Base-by-base conservation (phyloP, 2,113 vertebrate species). In the Anhinga anhinga region DNA sequence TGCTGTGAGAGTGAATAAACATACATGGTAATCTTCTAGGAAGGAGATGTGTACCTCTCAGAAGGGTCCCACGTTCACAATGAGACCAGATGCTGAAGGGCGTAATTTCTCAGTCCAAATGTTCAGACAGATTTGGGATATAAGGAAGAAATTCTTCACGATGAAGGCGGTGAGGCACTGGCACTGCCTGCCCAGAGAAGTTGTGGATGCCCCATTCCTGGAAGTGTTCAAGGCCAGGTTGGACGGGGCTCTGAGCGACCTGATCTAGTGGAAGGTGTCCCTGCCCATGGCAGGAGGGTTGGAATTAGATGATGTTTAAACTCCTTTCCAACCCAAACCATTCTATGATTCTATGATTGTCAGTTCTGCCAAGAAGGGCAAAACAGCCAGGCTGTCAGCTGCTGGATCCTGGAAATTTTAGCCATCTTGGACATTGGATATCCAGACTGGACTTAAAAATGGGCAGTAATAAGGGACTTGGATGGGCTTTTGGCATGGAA, bases 1-100 rank as follows among this genome's bases (percentile, higher is more conserved):
- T 3, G 20, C 3, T 58, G n/a, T 59, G n/a, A 0, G 0, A 82
- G 13, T 38, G 67, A 79, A 63, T 25, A 80, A 85, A 7, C 10
- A 36, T 25, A 30, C 2, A 2, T 4, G 17, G 47, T 34, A 22
- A 63, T 63, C 55, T 78, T 44, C 79, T 65, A 30, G 74, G 47
- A 82, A 87, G 55, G 65, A 87, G 40, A 56, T 10, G 9, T 27
- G 61, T 20, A 52, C n/a, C 27, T 65, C 77, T 84, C 42, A 50
- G 78, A 71, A 63, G 47, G 13, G 17, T 44, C 10, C 14, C 5
- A 4, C 45, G 44, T 34, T 52, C 49, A 44, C 67, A 29, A 49
- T 32, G 29, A 52, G 26, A 55, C 7, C 47, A 89, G 32, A 26
- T 77, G 44, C 49, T 83, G 58, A 76, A 83, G 29, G 42, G 44